Conservation (phyloP, 1,140 invertebrate species). For the Drosophila burlai region DNA sequence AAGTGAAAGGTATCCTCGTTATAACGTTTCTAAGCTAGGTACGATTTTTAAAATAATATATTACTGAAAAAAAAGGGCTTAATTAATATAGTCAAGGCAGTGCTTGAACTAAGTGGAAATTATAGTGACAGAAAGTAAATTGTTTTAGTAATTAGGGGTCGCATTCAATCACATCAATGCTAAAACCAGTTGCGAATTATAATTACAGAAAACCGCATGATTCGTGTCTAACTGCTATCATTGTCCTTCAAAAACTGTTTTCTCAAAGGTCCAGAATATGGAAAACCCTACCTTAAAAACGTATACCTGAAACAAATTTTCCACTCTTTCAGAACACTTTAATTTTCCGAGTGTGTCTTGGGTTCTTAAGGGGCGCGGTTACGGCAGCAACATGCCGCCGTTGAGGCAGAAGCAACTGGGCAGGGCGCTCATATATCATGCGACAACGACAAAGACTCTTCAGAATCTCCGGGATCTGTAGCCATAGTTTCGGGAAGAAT, state of each 20-base stretch:
- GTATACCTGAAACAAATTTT: no score
- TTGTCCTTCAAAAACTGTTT: neutral
- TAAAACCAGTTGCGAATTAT: neutral
- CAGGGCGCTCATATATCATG: slow-evolving; percentile 78
- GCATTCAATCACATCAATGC: neutral
- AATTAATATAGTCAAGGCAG: no score
- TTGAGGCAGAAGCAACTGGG: slow-evolving; percentile 48
- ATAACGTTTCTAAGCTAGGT: no score
- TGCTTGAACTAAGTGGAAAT: no score
- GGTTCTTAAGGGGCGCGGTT: slow-evolving; percentile 60
- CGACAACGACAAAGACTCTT: slow-evolving; percentile 70
- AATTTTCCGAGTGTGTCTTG: slow-evolving; percentile 28
- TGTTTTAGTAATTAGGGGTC: no score
- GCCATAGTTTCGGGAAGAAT: slow-evolving; percentile 41
- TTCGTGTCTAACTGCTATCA: neutral
- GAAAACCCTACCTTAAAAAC: neutral
- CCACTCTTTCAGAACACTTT: neutral
- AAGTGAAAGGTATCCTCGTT: no score
- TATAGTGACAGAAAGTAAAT: fast-evolving
- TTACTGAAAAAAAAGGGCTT: no score
- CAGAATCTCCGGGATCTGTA: slow-evolving; percentile 62
- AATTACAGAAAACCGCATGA: fast-evolving
- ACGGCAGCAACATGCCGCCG: slow-evolving; percentile 11
- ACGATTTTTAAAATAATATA: no score
- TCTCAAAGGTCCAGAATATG: neutral